phyloP scores from a whole-genome alignment of 64 coral and sea anemone species.

The Acropora tenuis region DNA sequence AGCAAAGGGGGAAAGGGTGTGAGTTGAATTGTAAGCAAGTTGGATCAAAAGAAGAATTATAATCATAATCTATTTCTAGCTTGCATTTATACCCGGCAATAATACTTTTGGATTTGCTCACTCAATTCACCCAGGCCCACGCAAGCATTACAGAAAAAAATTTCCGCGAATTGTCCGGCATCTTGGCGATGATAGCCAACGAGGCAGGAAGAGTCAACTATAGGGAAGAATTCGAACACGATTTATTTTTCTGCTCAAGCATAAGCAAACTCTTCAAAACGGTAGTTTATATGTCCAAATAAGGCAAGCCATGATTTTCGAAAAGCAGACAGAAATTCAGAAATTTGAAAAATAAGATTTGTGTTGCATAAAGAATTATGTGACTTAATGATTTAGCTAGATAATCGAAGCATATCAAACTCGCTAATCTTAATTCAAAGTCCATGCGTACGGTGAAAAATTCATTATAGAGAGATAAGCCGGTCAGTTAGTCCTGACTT shows the following conservation, averaged over 20 bases:
- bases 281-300: not conserved
- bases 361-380: slow-evolving; percentile 5
- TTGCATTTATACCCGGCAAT: not conserved
- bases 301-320: not conserved
- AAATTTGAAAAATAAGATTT: not conserved
- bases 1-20: too few relatives aligned
- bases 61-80: not conserved
- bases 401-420: not conserved
- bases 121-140: not conserved
- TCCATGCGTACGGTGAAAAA: too few relatives aligned
- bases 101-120: not conserved
- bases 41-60: not conserved
- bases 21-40: not conserved
- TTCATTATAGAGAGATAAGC: too few relatives aligned
- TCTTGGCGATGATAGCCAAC: not conserved
- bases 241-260: not conserved
- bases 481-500: too few relatives aligned
- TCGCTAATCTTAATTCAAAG: too few relatives aligned
- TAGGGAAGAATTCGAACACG: not conserved
- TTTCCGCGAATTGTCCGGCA: not conserved
- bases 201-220: not conserved
- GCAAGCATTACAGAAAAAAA: not conserved
- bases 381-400: not conserved
- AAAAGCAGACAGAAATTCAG: not conserved
- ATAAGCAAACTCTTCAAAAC: not conserved